Conservation (phyloP, 2,113 vertebrate species). For the Cinclus mexicanus region DNA sequence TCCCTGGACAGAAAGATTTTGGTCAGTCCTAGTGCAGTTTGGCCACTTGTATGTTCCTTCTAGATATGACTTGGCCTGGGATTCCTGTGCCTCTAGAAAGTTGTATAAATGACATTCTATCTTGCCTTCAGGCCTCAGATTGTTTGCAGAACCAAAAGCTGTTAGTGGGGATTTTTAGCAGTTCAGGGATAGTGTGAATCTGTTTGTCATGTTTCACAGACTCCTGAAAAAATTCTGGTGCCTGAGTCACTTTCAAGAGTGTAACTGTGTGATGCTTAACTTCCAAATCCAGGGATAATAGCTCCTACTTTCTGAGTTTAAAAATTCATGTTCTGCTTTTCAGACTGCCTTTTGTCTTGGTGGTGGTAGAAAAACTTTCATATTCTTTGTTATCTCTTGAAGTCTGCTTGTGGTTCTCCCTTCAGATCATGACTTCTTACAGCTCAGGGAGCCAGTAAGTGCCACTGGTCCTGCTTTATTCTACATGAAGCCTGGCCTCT, state of each 20-base stretch:
- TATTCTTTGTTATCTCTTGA: neutral
- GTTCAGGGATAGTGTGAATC: conserved; percentile 4
- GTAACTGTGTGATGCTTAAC: neutral
- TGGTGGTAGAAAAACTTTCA: neutral
- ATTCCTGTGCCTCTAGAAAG: neutral
- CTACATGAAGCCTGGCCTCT: neutral
- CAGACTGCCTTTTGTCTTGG: neutral
- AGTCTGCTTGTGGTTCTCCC: neutral
- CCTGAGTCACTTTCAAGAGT: neutral
- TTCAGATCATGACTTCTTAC: neutral
- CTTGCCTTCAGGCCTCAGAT: neutral
- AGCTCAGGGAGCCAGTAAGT: neutral
- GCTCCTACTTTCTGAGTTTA: neutral
- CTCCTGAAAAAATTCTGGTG: neutral
- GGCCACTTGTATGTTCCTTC: neutral
- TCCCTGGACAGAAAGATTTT: neutral
- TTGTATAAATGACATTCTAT: neutral
- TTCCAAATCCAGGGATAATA: neutral
- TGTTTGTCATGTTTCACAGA: conserved; percentile 11
- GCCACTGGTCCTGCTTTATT: neutral
- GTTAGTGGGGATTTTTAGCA: neutral
- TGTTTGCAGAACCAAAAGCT: neutral
- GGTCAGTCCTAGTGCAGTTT: neutral
- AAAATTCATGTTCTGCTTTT: neutral
- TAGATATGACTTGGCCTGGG: neutral